Evolutionary conservation across 2,888 invertebrate species (phyloP), one percentile per base, ranked within the genome.

Genomic region (Drosophila histrio): DNA sequence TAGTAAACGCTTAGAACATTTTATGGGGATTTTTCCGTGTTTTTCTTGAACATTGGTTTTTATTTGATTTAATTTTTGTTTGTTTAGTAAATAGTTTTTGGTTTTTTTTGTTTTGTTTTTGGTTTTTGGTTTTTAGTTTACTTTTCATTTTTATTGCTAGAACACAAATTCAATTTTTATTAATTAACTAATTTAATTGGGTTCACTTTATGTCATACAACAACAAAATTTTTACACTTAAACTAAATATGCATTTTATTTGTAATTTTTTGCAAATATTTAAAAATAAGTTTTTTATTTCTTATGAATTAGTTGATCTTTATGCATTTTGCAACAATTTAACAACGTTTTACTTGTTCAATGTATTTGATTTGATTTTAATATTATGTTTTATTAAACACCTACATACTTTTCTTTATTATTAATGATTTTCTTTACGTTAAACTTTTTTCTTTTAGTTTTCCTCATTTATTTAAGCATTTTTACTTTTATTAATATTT

Each of bases 171-270:
- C 79, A 77, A 79, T 73, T 79, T 63, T 36, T 70, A 32, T 70
- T 69, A 77, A 72, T 85, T 85, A 75, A 81, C 82, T 81, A 80
- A 87, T 83, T 87, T 76, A 84, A 82, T 82, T 83, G 80, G 83
- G 60, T 71, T 86, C 54, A 58, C 62, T 73, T 79, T 49, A 81
- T 79, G 75, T 72, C 79, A 89, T 85, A 87, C 89, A 89, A 79
- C 88, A 87, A 87, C 87, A 89, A 85, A 89, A 88, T 80, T 78
- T 82, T 57, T 88, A 88, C 83, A 89, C 86, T 84, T 88, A 78
- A 87, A 82, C 73, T 89, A 72, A 84, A 78, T 78, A 50, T 64
- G 61, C 61, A 59, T 41, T 65, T 62, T 8, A 30, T 61, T 62
- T 66, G 30, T 60, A 22, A 43, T 59, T 53, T 73, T 81, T 60